Conservation (phyloP, 64 coral and sea anemone genomes). For the Cladopsammia gracilis region DNA sequence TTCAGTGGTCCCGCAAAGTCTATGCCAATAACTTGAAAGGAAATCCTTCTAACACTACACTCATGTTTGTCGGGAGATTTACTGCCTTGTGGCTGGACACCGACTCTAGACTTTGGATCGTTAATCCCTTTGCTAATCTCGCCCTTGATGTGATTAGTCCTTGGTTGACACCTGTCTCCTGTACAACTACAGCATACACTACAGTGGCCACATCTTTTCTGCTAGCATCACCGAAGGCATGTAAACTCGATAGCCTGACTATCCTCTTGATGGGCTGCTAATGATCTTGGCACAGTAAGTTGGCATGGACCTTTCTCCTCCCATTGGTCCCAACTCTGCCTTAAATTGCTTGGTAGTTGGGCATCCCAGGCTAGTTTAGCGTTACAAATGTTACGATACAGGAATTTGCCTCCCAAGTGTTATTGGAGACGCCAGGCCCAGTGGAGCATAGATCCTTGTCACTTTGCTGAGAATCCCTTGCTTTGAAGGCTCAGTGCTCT, state of each 20-base stretch:
- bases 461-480: constrained; percentile 40
- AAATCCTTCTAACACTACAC: constrained; percentile 1
- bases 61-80: constrained; percentile 1
- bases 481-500: constrained; percentile 12
- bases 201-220: constrained; percentile 23
- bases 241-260: constrained; percentile 1
- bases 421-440: background rate
- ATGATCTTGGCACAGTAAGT: background rate
- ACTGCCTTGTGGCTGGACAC: constrained; percentile 23
- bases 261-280: constrained; percentile 6
- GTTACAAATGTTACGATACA: constrained; percentile 8
- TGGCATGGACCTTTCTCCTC: background rate
- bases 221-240: constrained; percentile 11
- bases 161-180: background rate
- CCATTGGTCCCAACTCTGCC: constrained; percentile 3
- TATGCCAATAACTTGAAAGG: constrained; percentile 40
- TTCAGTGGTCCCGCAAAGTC: constrained; percentile 29
- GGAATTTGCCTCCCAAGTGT: constrained; percentile 28
- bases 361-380: constrained; percentile 1
- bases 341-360: background rate
- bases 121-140: constrained; percentile 8
- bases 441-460: constrained; percentile 10
- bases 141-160: background rate
- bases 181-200: constrained; percentile 28
- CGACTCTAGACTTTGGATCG: background rate